A percentile compares a stretch with the other conserved stretches of the same genome.
phyloP scores from a whole-genome alignment of 2,797 vertebrate genomes.

The Gephyroberyx darwinii region DNA sequence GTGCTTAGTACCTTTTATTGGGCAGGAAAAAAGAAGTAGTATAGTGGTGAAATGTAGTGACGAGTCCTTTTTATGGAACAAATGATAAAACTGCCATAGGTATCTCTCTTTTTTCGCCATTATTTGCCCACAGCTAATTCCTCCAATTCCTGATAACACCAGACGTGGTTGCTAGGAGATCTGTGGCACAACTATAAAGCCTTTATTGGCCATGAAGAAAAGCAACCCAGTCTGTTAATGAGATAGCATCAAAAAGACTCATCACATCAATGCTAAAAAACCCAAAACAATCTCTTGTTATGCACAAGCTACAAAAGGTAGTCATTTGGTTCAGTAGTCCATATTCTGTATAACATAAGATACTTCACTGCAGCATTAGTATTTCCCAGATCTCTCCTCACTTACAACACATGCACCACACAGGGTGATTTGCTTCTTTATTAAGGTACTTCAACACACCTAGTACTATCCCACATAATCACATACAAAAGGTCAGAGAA shows the following conservation, averaged over 20 bases:
- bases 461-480: not conserved
- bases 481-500: constrained; percentile 30
- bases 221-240: not conserved
- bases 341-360: not conserved
- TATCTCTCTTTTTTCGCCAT: no score
- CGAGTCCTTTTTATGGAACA: no score
- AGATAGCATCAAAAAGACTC: constrained; percentile 6
- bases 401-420: not conserved
- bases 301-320: not conserved
- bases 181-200: not conserved
- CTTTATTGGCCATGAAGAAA: not conserved
- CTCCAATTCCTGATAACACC: no score
- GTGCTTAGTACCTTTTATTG: no score
- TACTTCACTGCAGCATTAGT: no score
- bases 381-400: not conserved
- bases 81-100: no score
- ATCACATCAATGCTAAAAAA: not conserved
- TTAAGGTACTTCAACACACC: not conserved
- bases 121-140: no score
- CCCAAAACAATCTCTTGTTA: constrained; percentile 3
- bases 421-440: not conserved
- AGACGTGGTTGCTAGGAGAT: no score
- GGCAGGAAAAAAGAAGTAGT: no score
- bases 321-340: not conserved
- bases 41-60: no score